Base-by-base conservation (phyloP, 1,140 invertebrate genomes). In the Eubasilissa regina region DNA sequence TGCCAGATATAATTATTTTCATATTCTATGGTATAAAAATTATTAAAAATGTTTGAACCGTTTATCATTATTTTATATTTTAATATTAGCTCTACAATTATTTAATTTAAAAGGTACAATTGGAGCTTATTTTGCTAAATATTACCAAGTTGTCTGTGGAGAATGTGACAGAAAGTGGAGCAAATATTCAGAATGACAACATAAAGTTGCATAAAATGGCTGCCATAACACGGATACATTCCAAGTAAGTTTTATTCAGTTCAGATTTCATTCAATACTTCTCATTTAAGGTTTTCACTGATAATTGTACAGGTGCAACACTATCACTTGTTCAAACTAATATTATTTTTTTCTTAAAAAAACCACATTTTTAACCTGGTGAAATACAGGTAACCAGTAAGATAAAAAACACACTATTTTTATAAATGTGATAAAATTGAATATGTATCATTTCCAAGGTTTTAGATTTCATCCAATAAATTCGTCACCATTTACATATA, bases 141-240 rank as follows among this genome's bases (percentile, higher is more conserved):
- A 48, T 70, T 10, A 70, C 19, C 10, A 70, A 48, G 66, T 70
- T 70, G 47, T 70, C 66, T 3, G 15, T 70, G 15, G 66, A 70
- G 48, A 51, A 70, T 51, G 17, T 17, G 0, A 19, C 12, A 19
- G 17, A 44, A 11, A 45, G 48, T 3, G 21, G 47, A 21, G 47
- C 4, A 13, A 19, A 12, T 3, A 25, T 19, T 17, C 13, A 1
- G 1, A 17, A 70, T 48, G 11, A 21, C 48, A 45, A 70, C 19
- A 21, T 70, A 11, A 70, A 48, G 47, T 21, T 48, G 17, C 15
- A 48, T 51, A 70, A 51, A 48, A 70, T 70, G 66, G 66, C 44
- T 0, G 66, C 66, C 3, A 51, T 70, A 11, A 47, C 66, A 19
- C 44, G 66, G 17, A 70, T 70, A 70, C 66, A 70, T 70, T 48